Base-by-base conservation (phyloP, 2,113 vertebrate genomes). In the Lasiurus cinereus region DNA sequence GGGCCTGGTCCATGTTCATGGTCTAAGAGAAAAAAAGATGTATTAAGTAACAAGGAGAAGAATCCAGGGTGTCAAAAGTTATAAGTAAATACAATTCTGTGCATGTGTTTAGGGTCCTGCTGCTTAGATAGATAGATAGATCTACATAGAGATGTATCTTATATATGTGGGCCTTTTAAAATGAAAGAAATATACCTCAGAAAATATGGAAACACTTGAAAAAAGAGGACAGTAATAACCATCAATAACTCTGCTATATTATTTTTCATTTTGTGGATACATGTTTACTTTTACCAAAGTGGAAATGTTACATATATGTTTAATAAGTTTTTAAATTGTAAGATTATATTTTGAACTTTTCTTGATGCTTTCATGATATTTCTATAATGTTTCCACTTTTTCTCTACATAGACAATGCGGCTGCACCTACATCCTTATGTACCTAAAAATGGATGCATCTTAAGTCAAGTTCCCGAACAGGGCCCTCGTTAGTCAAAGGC, bases 131-230 rank as follows among this genome's bases (percentile, higher is more conserved):
- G 12, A 56, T 33, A 56, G 16, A 77, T 11, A 50, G 39, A 39
- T 67, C 19, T 54, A 16, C 8, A 29, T 5, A 50, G 10, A 19
- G 27, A 19, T 78, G 16, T 67, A 48, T 67, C 12, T 67, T 5
- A 10, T 31, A 27, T 79, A 29, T 72, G 50, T 54, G 8, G n/a
- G n/a, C 43, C 22, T 80, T 59, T 90, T 93, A 46, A 92, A 93
- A 91, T 62, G 52, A 90, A 80, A 77, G 24, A 52, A 9, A 69
- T 59, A 10, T 80, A 21, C 54, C 21, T 62, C 72, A 59, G 31
- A 89, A 87, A 96, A 91, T 85, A 9, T 11, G 6, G 14, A 67
- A 82, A 91, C 69, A 83, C 50, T 95, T 82, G n/a, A n/a, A 31
- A 72, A 48, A 50, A 48, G 21, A 74, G 29, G 8, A 78, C 50